Base-by-base conservation (phyloP, 2,113 vertebrate species). In the Pelvicachromis taeniatus region DNA sequence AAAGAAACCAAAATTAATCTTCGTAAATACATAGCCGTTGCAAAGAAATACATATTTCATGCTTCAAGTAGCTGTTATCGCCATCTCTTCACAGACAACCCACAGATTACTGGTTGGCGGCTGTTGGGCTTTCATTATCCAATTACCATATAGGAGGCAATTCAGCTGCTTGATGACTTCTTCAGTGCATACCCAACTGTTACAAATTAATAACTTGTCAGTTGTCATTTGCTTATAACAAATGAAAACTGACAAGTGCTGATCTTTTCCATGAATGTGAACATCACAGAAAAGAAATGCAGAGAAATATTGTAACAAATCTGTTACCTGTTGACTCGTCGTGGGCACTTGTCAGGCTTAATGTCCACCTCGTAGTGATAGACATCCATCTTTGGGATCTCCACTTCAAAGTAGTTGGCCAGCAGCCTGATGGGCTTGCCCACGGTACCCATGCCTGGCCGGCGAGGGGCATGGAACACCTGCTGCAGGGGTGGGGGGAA, bases 301-400 rank as follows among this genome's bases (percentile, higher is more conserved):
- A 73, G 68, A 50, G 70, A 50, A 75, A 50, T 75, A 50, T n/a
- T 73, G 19, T n/a, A 21, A 52, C 23, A 81, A 82, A 31, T 35
- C 4, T 8, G 1, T 96, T 97, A 99, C 99, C 99, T 97, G 97
- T 99, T 99, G 96, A 99, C 99, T 95, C 98, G 97, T 50, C 99
- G 97, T 8, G 99, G 99, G 92, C 99, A 99, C 96, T 99, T 99
- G 94, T 99, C 99, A 0, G 99, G 99, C 94, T 99, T 99, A 94
- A 99, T 99, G 95, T 99, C 99, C 95, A 99, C 98, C 95, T 99
- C 99, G 85, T 99, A 99, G 92, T 99, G 99, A 92, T 96, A 99
- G 81, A 99, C 98, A 77, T 99, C 98, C 82, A 99, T 99, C 95
- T 99, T 99, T 92, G 99, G 99, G 95, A 99, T 99, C 95, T 99